phyloP scores from a whole-genome alignment of 2,113 vertebrate species.

The Pachycephala philippinensis region DNA sequence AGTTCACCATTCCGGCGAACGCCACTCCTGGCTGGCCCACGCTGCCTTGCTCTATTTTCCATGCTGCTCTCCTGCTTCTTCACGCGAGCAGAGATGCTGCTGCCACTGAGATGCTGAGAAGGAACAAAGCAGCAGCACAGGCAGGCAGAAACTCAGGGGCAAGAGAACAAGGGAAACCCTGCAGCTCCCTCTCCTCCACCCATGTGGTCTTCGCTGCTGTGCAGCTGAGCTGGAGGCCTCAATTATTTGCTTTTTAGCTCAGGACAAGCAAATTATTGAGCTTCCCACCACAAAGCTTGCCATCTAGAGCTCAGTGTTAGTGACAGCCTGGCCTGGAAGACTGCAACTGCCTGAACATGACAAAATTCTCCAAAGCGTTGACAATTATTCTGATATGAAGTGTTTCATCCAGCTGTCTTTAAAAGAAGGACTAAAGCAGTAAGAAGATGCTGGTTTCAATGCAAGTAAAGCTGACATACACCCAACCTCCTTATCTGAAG shows the following conservation, averaged over 20 bases:
- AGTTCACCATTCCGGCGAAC: background rate
- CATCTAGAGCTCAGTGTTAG: background rate
- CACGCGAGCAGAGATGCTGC: background rate
- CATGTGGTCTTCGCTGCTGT: background rate
- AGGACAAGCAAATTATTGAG: background rate
- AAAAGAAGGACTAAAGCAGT: background rate
- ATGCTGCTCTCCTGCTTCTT: constrained; percentile 8
- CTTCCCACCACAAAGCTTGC: background rate
- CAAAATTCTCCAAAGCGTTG: background rate
- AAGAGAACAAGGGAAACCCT: background rate
- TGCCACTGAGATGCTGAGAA: background rate
- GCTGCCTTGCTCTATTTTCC: constrained; percentile 47
- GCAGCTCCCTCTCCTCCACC: background rate
- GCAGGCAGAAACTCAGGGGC: background rate
- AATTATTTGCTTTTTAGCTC: background rate
- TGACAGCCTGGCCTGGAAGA: background rate
- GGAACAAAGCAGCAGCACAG: background rate
- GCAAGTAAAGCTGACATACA: background rate
- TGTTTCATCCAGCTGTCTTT: background rate
- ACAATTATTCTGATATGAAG: background rate
- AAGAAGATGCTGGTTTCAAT: background rate
- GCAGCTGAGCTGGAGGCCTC: background rate
- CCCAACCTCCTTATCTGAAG: background rate
- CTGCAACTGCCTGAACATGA: background rate
- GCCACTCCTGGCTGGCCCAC: constrained; percentile 27